A percentile compares a stretch with the other conserved stretches of the same genome.
Evolutionary conservation across 2,888 invertebrate species (phyloP).

Genomic region (Chrysolina haemoptera): DNA sequence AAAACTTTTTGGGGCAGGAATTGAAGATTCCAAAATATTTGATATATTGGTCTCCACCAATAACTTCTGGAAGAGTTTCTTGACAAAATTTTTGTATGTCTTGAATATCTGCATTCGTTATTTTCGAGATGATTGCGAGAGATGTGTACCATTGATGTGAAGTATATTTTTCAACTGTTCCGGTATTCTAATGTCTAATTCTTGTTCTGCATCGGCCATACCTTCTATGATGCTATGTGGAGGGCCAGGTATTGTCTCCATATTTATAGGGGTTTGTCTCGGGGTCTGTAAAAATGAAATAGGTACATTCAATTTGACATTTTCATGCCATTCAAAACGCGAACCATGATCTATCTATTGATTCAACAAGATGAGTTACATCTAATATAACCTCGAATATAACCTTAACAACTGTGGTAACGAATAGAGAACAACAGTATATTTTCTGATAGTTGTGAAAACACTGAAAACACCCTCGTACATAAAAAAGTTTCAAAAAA

Average conservation of each 20-base stretch:
- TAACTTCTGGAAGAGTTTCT: background rate
- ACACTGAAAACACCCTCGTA: too few relatives aligned
- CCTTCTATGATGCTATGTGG: background rate
- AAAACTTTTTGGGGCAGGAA: background rate
- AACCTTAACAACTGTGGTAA: background rate
- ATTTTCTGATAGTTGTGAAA: too few relatives aligned
- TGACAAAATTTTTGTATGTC: background rate
- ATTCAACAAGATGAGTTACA: background rate
- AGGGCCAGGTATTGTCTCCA: background rate
- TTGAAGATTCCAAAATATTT: background rate
- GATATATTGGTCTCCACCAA: background rate
- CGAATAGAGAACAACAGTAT: background rate
- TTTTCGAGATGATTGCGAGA: background rate
- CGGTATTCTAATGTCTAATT: background rate
- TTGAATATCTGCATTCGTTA: background rate
- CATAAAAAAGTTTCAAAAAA: too few relatives aligned
- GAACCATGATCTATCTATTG: background rate
- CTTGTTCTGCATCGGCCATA: slow-evolving; percentile 1
- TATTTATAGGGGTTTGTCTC: background rate
- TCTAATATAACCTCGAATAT: background rate
- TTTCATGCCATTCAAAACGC: background rate
- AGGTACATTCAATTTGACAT: background rate
- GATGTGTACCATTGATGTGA: background rate
- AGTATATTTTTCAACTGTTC: background rate
- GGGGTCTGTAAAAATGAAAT: background rate